Evolutionary conservation across 2,113 vertebrate genomes (phyloP).

Genomic region (Eretmochelys imbricata): DNA sequence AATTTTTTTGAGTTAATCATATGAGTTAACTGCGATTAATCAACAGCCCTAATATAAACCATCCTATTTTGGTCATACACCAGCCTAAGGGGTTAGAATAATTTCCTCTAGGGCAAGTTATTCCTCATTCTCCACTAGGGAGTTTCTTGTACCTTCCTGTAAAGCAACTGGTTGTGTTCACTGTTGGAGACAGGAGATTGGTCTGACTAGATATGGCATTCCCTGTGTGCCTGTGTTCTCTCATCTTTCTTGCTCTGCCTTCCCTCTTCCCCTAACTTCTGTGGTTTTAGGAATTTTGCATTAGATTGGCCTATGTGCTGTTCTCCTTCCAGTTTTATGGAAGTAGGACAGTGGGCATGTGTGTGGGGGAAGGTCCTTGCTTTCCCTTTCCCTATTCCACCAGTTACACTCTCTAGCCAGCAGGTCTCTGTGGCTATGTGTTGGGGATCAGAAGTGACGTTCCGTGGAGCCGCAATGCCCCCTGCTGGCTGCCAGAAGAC

Average conservation of each 20-base stretch:
- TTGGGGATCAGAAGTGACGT: neutral
- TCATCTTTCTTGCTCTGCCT: neutral
- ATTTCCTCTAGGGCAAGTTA: neutral
- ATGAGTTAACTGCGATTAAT: too few relatives aligned
- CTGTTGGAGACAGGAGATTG: neutral
- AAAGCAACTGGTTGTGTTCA: accelerated
- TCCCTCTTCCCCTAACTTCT: neutral
- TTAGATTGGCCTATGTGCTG: neutral
- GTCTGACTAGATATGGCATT: neutral
- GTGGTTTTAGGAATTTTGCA: neutral
- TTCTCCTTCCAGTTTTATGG: neutral
- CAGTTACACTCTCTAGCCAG: neutral
- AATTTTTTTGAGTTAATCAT: too few relatives aligned
- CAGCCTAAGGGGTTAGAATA: neutral
- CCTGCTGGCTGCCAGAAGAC: neutral
- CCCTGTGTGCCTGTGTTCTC: neutral
- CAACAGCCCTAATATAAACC: neutral
- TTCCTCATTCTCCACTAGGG: neutral
- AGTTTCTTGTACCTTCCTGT: neutral
- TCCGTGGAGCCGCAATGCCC: neutral
- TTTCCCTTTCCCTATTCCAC: neutral
- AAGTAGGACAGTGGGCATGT: neutral
- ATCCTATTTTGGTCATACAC: neutral
- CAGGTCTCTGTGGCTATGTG: neutral
- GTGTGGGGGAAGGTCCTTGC: neutral